phyloP scores from a whole-genome alignment of 2,888 invertebrate species.

The Linyphia triangularis region DNA sequence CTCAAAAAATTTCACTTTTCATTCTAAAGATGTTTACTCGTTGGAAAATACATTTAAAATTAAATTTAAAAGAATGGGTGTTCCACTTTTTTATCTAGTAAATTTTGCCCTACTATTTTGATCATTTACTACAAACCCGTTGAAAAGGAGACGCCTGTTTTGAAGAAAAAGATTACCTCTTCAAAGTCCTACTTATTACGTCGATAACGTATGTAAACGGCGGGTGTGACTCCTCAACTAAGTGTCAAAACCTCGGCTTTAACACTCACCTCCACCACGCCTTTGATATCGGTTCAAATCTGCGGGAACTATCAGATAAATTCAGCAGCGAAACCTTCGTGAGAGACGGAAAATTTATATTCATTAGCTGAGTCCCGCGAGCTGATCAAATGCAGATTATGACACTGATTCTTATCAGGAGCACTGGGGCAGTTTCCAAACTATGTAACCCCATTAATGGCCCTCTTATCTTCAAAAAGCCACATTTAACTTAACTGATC shows the following conservation, averaged over 20 bases:
- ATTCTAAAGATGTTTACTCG: no score
- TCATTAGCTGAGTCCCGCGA: conserved; percentile 38
- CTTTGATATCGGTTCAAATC: conserved; percentile 32
- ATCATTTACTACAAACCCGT: no score
- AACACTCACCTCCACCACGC: conserved; percentile 12
- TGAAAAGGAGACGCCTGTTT: no score
- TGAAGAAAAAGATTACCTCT: no score
- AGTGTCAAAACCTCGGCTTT: conserved; percentile 7
- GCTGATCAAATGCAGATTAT: conserved; percentile 30
- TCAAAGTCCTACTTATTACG: not conserved
- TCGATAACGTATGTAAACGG: not conserved
- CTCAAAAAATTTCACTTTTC: no score
- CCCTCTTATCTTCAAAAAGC: conserved; percentile 20
- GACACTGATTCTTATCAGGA: conserved; percentile 5
- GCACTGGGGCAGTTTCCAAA: not conserved
- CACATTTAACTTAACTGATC: not conserved
- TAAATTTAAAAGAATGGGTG: no score
- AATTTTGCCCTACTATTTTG: no score
- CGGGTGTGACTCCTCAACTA: not conserved
- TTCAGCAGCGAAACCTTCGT: not conserved
- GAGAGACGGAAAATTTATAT: conserved; percentile 38
- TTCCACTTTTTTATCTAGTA: no score
- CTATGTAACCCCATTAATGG: not conserved
- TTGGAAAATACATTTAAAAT: no score
- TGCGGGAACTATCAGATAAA: conserved; percentile 16